Evolutionary conservation across 2,888 invertebrate species (phyloP), one percentile per base, ranked within the genome.

Genomic region (Isotomurus palustris): DNA sequence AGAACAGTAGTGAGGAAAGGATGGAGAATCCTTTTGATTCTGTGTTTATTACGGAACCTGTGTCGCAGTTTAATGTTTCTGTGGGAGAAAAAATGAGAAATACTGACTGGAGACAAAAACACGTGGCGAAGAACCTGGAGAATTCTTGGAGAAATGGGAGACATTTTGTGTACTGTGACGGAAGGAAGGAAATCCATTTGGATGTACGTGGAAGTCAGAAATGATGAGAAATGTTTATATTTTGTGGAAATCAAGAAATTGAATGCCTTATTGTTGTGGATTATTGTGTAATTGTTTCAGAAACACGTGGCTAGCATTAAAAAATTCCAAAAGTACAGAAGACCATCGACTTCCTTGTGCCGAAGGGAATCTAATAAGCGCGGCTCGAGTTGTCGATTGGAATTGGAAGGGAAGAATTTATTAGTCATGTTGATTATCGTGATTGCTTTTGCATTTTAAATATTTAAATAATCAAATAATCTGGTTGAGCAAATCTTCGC

Each of bases 101-200:
- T 50, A 24, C 40, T 21, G 50, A 50, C 36, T 50, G 50, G 50
- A 50, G 38, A 14, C 50, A 19, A 40, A 50, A 50, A 36, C 50
- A 50, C 19, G 40, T 50, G 2, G 12, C 50, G 4, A 50, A 38
- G 40, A 50, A 50, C 27, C 35, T 50, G 19, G 50, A 50, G 27
- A 50, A 50, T 19, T 50, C 50, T 3, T 50, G 50, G 50, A 50
- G 27, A 50, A 38, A 36, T 24, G 50, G 50, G 17, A 21, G 17
- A 38, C 32, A 50, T 36, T 50, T 25, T 17, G 27, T 40, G 50
- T 50, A 38, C 17, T 50, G 50, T 36, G 24, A 36, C 19, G 50
- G 50, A 32, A 38, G 5, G 6, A 43, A 14, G 21, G 22, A 12
- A 14, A 49, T 49, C 22, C 32, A 10, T n/a, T 49, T 35, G 35